Evolutionary conservation across 2,888 invertebrate species (phyloP).

Genomic region (Machimus atricapillus): DNA sequence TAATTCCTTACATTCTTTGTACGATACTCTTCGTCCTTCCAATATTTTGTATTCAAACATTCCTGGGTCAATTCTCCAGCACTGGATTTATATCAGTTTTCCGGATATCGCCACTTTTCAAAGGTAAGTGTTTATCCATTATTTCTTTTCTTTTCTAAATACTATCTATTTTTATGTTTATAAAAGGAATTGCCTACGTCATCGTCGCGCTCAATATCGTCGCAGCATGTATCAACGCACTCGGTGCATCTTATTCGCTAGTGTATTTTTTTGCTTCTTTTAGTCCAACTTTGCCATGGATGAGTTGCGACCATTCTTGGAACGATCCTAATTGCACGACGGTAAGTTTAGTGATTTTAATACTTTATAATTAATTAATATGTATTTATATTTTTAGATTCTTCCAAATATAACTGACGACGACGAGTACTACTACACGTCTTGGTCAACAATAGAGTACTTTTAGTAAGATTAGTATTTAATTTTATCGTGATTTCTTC

Average conservation of each 20-base stretch:
- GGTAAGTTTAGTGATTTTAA: neutral
- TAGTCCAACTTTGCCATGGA: slow-evolving; percentile 76
- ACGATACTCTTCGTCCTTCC: slow-evolving; percentile 82
- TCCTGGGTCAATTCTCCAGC: slow-evolving; percentile 86
- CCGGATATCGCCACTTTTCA: slow-evolving; percentile 82
- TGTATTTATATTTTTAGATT: neutral
- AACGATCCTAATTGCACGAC: slow-evolving; percentile 74
- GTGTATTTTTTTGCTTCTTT: slow-evolving; percentile 79
- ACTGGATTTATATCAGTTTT: slow-evolving; percentile 83
- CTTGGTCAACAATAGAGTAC: slow-evolving; percentile 55
- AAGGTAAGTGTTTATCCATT: slow-evolving; percentile 70
- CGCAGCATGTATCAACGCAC: slow-evolving; percentile 82
- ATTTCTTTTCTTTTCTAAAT: neutral
- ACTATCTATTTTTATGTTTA: neutral
- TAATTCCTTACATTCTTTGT: slow-evolving; percentile 65
- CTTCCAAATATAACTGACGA: neutral
- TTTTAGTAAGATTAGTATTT: slow-evolving; percentile 53
- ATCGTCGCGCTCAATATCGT: slow-evolving; percentile 81
- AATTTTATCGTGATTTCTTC: neutral
- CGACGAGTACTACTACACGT: neutral
- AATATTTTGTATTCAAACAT: slow-evolving; percentile 84
- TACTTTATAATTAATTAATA: neutral
- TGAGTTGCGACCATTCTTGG: slow-evolving; percentile 80
- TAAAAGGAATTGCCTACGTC: slow-evolving; percentile 84
- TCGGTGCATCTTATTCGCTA: slow-evolving; percentile 83